Evolutionary conservation across 2,113 vertebrate genomes (phyloP).

Genomic region (Indri indri): DNA sequence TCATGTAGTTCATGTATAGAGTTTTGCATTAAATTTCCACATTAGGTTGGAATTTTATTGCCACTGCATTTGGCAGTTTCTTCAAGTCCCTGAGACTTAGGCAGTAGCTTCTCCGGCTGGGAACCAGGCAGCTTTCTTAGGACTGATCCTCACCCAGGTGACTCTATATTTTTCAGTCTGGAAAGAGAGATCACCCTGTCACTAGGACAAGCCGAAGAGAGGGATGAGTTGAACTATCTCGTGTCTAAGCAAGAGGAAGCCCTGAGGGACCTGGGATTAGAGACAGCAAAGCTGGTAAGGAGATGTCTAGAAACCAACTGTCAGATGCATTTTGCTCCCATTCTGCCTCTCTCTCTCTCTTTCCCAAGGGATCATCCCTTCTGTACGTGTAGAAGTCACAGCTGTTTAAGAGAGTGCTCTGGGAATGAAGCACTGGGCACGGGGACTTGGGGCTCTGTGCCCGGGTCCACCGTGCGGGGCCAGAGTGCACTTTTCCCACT

Average conservation of each 20-base stretch:
- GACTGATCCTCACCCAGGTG: not conserved
- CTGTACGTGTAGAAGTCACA: not conserved
- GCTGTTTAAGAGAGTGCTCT: not conserved
- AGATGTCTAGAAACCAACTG: not conserved
- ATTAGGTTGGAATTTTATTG: not conserved
- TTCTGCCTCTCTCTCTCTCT: not conserved
- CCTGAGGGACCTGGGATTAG: not conserved
- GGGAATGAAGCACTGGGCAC: not conserved
- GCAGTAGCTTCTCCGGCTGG: not conserved
- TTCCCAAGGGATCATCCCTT: not conserved
- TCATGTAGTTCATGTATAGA: not conserved
- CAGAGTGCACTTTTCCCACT: not conserved
- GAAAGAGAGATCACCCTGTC: conserved; percentile 42
- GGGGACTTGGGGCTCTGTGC: not conserved
- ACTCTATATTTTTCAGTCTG: conserved; percentile 63
- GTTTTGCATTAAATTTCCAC: not conserved
- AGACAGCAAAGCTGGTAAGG: conserved; percentile 61
- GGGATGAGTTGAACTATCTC: not conserved
- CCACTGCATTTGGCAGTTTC: not conserved
- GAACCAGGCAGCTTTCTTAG: not conserved
- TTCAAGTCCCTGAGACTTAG: not conserved
- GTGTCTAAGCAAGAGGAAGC: not conserved
- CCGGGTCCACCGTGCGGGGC: not conserved
- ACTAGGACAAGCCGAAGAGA: not conserved
- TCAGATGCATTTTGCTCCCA: rapidly evolving